Base-by-base conservation (phyloP, 2,113 vertebrate species). In the Apodemus sylvaticus region DNA sequence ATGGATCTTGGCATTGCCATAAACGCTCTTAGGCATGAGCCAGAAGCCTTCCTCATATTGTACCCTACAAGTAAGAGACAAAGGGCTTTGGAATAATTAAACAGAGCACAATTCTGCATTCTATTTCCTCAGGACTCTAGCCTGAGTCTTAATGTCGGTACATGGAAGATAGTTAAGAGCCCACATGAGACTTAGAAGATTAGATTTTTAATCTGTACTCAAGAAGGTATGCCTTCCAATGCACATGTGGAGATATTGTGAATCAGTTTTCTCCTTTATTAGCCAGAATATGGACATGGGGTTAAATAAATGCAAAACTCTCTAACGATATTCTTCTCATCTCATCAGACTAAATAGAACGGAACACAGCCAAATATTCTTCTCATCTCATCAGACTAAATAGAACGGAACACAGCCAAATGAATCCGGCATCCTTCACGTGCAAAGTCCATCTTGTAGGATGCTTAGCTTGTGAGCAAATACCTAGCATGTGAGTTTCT, bases 61-160 rank as follows among this genome's bases (percentile, higher is more conserved):
- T 87, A 82, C 76, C 78, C 95, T 97, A 97, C 91, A 97, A 95
- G 94, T 68, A 68, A 85, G 87, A 97, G 91, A 97, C 96, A 96
- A 96, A 97, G 89, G 51, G 16, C 89, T 96, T 96, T 87, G 83
- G 74, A 94, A 93, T 94, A 93, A 96, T 90, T 94, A 89, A 94
- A 96, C 82, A 97, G 93, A 97, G 91, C 31, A 74, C 22, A 29
- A 17, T 93, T 95, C 93, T 96, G 53, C 39, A 55, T 85, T 96
- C 82, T 89, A 74, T 97, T 96, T 96, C 60, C 83, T 90, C 39
- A 74, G 19, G 45, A 89, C 51, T 92, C 87, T 73, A 42, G 51
- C 77, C 64, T 86, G 34, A 34, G 64, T 94, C 91, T 77, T 94
- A 94, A 70, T 93, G 91, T 74, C 91, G 94, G 68, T 93, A 89